phyloP scores from a whole-genome alignment of 2,113 vertebrate genomes.

The Thalassarche chlororhynchos region DNA sequence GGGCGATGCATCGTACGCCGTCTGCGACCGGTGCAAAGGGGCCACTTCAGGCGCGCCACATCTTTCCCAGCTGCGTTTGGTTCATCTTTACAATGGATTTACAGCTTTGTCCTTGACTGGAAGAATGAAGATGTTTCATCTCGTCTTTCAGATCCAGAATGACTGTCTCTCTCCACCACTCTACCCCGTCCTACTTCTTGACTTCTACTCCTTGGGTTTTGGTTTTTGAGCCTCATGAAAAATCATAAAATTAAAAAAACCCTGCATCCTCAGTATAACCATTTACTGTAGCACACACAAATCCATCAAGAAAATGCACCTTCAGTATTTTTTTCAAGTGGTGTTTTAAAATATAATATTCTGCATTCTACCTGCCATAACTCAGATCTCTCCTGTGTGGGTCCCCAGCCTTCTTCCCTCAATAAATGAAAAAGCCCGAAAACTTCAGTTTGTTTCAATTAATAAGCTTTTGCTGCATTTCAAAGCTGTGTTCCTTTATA shows the following conservation, averaged over 20 bases:
- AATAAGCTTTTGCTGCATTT: background rate
- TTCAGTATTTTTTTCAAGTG: background rate
- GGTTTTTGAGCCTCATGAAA: background rate
- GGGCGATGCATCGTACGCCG: fast-evolving
- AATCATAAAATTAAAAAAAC: background rate
- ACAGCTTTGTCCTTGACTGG: background rate
- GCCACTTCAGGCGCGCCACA: fast-evolving
- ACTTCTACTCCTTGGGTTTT: background rate
- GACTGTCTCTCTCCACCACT: no score
- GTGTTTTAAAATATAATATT: background rate
- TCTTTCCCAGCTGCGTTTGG: background rate
- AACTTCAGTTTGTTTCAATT: background rate
- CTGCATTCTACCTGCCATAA: background rate
- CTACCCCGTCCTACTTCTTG: background rate
- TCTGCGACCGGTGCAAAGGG: background rate
- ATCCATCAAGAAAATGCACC: background rate
- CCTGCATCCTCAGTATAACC: background rate
- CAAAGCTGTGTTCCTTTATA: background rate
- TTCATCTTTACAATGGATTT: background rate
- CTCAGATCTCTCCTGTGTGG: background rate
- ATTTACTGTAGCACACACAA: background rate
- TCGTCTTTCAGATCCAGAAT: background rate
- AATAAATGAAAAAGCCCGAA: background rate
- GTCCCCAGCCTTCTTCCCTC: background rate
- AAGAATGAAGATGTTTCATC: background rate